Conservation (phyloP, 2,797 vertebrate species). For the Orientallactaga sibirica region DNA sequence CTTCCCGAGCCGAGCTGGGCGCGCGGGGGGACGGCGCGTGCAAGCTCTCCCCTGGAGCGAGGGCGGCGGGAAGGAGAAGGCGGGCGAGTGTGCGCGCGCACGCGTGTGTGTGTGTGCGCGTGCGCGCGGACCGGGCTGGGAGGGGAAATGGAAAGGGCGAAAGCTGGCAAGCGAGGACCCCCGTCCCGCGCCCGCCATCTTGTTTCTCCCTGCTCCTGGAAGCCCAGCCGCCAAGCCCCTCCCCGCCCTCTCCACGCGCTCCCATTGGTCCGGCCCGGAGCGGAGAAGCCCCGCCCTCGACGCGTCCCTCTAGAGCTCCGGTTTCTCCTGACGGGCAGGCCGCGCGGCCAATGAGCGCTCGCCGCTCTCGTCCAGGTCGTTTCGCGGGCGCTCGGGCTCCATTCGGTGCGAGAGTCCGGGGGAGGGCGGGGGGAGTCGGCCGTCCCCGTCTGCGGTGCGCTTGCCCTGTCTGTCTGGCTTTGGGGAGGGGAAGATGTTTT, state of each 20-base stretch:
- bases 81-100: not conserved
- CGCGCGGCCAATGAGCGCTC: slow-evolving; percentile 62
- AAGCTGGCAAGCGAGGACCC: slow-evolving; percentile 77
- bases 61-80: slow-evolving; percentile 44
- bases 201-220: slow-evolving; percentile 73
- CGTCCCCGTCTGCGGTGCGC: not conserved
- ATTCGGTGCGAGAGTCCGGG: no score
- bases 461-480: slow-evolving; percentile 54
- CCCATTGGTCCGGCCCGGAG: slow-evolving; percentile 62
- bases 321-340: slow-evolving; percentile 64
- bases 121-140: no score
- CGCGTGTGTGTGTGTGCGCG: no score
- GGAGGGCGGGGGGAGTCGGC: not conserved
- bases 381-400: slow-evolving; percentile 39
- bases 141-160: not conserved
- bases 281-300: not conserved
- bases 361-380: not conserved
- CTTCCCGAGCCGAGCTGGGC: slow-evolving; percentile 51
- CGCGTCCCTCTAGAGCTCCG: not conserved
- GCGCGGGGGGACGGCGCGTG: not conserved
- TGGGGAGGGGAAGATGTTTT: slow-evolving; percentile 21
- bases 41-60: not conserved
- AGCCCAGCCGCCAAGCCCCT: slow-evolving; percentile 36
- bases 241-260: not conserved
- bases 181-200: slow-evolving; percentile 87